phyloP scores from a whole-genome alignment of 1,140 invertebrate genomes.

The Papilio dardanus region DNA sequence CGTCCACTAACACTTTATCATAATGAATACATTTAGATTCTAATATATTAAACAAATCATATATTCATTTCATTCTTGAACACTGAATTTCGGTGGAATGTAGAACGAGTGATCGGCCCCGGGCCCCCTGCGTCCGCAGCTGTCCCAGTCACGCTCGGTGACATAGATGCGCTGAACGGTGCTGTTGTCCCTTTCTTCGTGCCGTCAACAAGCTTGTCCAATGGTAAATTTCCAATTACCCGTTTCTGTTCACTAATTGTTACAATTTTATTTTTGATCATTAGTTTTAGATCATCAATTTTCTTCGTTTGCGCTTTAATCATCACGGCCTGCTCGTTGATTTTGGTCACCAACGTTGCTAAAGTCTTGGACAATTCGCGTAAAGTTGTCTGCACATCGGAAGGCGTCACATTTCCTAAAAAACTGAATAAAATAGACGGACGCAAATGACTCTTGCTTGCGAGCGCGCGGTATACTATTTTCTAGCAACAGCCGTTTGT shows the following conservation, averaged over 20 bases:
- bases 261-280: background rate
- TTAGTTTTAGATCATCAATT: background rate
- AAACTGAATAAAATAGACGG: background rate
- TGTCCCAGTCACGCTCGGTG: background rate
- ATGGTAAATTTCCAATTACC: background rate
- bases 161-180: background rate
- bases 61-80: no score
- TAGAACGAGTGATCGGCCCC: background rate
- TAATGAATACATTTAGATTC: no score
- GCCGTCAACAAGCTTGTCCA: background rate
- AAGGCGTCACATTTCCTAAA: background rate
- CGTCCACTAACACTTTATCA: no score
- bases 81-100: no score
- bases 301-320: slow-evolving; percentile 8
- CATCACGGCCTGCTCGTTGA: no score
- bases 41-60: no score
- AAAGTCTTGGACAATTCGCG: no score
- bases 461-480: no score
- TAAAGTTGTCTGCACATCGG: background rate
- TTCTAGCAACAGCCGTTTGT: no score
- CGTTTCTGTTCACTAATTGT: background rate
- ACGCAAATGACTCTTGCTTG: no score
- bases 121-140: background rate
- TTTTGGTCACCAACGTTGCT: no score
- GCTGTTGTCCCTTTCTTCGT: no score